Evolutionary conservation across 2,888 invertebrate genomes (phyloP), one percentile per base, ranked within the genome.

Genomic region (Drosophila infuscata): DNA sequence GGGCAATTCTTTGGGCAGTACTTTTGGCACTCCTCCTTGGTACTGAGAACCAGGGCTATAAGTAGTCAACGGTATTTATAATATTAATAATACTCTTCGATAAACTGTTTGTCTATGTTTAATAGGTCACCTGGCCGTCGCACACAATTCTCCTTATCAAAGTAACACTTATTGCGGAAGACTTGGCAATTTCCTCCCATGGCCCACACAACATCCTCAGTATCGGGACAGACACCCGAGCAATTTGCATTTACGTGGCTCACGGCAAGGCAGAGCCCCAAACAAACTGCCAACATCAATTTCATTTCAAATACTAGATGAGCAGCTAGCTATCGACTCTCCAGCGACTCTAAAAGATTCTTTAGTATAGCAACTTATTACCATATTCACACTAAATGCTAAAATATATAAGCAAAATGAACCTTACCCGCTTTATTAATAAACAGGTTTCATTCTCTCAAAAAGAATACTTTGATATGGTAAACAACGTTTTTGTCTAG

Each of bases 211-310:
- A 33, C 20, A 15, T 35, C 9, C 20, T 53, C 33, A 33, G 20
- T 78, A 3, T 85, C 76, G n/a, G 90, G 83, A 20, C 86, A 88
- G 5, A 61, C 25, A 1, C 30, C 77, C 7, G 71, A 52, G 12
- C 83, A 81, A 17, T 63, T 61, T 25, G 65, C 77, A 41, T 53
- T 65, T 32, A 79, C 75, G 32, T 70, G 63, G 59, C 71, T 58
- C 3, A 76, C 3, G 11, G 67, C 70, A 52, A 87, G 32, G 25
- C 46, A 8, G 46, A 46, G 25, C 25, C 12, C 15, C 46, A 46
- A 8, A 49, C 46, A 62, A 61, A 73, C 7, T 0, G 53, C n/a
- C 1, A 80, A 46, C 32, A 69, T 30, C 15, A 57, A 46, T 57
- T 68, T 81, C 86, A 88, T 86, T 46, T 68, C 9, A 11, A 66